Evolutionary conservation across 2,113 vertebrate species (phyloP).

Genomic region (Ardeotis arabs): DNA sequence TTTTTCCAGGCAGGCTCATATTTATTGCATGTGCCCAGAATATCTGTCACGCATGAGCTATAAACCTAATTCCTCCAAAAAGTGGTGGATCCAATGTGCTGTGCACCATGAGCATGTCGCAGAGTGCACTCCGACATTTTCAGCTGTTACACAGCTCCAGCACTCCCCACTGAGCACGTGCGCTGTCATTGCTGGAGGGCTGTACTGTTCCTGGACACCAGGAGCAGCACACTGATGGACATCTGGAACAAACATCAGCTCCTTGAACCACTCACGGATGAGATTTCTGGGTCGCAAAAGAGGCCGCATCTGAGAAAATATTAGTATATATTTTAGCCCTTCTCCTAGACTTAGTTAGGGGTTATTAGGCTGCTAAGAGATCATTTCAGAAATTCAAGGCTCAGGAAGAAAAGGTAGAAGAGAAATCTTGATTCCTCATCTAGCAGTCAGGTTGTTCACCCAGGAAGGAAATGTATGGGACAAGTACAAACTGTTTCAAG

Average conservation of each 20-base stretch:
- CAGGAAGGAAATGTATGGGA: not conserved
- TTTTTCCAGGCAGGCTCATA: not conserved
- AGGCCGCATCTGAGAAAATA: not conserved
- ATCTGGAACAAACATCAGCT: not conserved
- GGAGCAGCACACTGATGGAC: not conserved
- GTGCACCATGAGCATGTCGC: not conserved
- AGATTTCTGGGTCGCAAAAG: not conserved
- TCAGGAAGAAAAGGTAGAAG: not conserved
- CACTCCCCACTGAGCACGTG: accelerated
- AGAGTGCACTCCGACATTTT: not conserved
- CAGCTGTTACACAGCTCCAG: not conserved
- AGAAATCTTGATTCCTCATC: not conserved
- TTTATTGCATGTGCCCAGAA: not conserved
- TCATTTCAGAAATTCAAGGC: not conserved
- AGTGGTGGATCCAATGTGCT: not conserved
- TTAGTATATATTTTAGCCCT: not conserved
- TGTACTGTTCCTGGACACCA: not conserved
- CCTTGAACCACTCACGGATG: not conserved
- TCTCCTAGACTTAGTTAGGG: not conserved
- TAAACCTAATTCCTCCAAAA: accelerated
- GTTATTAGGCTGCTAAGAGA: not conserved
- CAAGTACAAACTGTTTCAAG: not conserved
- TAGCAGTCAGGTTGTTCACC: not conserved
- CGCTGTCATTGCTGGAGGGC: not conserved
- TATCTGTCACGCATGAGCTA: not conserved